phyloP scores from a whole-genome alignment of 2,888 invertebrate genomes.

The Pedicia rivosa region DNA sequence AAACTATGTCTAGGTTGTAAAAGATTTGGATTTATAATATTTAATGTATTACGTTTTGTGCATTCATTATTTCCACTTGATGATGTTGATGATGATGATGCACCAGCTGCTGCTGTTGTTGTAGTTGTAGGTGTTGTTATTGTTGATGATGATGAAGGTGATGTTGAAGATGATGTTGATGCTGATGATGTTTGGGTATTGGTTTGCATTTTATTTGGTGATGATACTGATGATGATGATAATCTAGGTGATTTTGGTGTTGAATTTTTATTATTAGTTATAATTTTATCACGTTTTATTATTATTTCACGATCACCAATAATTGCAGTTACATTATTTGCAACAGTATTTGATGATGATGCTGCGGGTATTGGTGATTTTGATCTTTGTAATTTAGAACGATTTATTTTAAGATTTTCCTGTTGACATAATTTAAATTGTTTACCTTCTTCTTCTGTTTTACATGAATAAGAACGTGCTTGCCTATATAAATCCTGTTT shows the following conservation, averaged over 20 bases:
- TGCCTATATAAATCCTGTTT: slow-evolving; percentile 17
- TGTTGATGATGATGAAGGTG: slow-evolving; percentile 9
- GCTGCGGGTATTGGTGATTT: slow-evolving; percentile 14
- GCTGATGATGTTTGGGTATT: slow-evolving; percentile 12
- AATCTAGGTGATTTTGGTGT: slow-evolving; percentile 19
- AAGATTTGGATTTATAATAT: slow-evolving; percentile 20
- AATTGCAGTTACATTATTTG: too few relatives aligned
- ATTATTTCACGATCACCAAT: too few relatives aligned
- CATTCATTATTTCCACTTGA: neutral
- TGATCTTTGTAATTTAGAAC: slow-evolving; percentile 18
- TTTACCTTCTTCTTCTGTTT: slow-evolving; percentile 1
- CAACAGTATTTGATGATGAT: neutral
- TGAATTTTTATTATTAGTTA: slow-evolving; percentile 11
- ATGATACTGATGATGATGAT: slow-evolving; percentile 9
- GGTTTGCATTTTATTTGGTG: neutral
- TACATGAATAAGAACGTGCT: slow-evolving; percentile 18
- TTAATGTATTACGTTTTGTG: slow-evolving; percentile 11
- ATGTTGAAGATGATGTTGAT: slow-evolving; percentile 12
- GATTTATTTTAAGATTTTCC: neutral
- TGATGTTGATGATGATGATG: slow-evolving; percentile 5
- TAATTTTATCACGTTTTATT: too few relatives aligned
- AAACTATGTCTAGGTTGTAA: slow-evolving; percentile 27
- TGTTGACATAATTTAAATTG: neutral
- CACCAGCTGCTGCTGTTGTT: slow-evolving; percentile 4
- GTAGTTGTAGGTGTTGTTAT: slow-evolving; percentile 13